Percentiles rank a stretch among this genome's conserved stretches.
Evolutionary conservation across 2,113 vertebrate species (phyloP).

Genomic region (Urocynchramus pylzowi): DNA sequence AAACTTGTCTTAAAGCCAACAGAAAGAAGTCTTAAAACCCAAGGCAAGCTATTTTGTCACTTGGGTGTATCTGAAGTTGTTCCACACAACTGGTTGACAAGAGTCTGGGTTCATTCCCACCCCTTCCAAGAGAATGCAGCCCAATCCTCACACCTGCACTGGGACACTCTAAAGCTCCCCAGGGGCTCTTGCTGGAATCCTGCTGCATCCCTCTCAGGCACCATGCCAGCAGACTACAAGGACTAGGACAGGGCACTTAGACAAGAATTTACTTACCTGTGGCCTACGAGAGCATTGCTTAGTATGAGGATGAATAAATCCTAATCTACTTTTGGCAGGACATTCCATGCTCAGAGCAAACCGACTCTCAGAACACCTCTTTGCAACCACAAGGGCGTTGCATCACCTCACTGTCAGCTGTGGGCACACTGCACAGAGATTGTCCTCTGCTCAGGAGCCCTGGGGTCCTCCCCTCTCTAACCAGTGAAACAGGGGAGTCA

Average conservation of each 20-base stretch:
- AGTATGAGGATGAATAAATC: background rate
- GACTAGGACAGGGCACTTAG: background rate
- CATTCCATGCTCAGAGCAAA: background rate
- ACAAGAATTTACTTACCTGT: background rate
- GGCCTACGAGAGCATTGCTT: background rate
- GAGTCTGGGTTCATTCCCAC: background rate
- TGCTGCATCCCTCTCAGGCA: background rate
- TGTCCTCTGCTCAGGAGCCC: background rate
- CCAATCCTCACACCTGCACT: background rate
- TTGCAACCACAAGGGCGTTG: background rate
- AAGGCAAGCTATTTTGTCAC: background rate
- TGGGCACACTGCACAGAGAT: background rate
- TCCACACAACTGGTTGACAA: background rate
- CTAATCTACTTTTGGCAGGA: background rate
- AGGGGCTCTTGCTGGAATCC: background rate
- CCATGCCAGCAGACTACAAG: background rate
- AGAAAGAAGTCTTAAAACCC: background rate
- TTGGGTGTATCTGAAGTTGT: background rate
- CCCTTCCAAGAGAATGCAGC: background rate
- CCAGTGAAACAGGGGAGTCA: background rate
- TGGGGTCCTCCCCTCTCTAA: background rate
- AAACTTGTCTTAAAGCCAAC: background rate
- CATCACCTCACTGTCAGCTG: background rate
- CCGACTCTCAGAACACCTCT: background rate
- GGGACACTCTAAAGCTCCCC: background rate